Evolutionary conservation across 2,113 vertebrate species (phyloP).

Genomic region (Scophthalmus maximus): DNA sequence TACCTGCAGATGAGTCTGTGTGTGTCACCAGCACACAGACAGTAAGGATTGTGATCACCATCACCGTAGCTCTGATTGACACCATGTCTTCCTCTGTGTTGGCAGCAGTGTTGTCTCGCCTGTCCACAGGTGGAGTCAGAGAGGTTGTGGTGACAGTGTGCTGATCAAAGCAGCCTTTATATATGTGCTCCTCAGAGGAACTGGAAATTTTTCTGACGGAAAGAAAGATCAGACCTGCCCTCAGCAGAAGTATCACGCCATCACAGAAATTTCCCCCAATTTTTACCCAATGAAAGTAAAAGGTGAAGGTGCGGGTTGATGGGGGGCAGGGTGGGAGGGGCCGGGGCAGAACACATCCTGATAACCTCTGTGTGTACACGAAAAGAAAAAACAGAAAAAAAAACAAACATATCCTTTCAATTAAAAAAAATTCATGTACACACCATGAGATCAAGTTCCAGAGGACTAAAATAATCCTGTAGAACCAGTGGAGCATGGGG

Average conservation of each 20-base stretch:
- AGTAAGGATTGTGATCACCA: slow-evolving; percentile 35
- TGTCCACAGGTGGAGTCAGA: slow-evolving; percentile 32
- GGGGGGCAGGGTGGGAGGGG: no score
- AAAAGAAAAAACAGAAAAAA: not conserved
- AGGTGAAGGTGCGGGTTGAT: not conserved
- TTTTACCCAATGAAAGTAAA: slow-evolving; percentile 13
- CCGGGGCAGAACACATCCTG: no score
- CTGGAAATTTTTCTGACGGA: slow-evolving; percentile 8
- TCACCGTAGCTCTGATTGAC: slow-evolving; percentile 41
- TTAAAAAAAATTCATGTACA: no score
- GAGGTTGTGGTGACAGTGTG: slow-evolving; percentile 17
- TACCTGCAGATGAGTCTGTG: slow-evolving; percentile 60
- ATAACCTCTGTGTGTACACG: not conserved
- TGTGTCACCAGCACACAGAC: slow-evolving; percentile 46
- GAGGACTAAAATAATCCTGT: not conserved
- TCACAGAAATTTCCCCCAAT: slow-evolving; percentile 1
- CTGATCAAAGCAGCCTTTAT: slow-evolving; percentile 29
- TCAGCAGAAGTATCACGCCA: not conserved
- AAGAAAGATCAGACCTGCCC: not conserved
- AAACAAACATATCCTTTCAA: not conserved
- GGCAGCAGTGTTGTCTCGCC: slow-evolving; percentile 1
- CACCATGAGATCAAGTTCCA: no score
- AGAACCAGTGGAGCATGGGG: slow-evolving; percentile 7
- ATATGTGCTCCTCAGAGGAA: not conserved
- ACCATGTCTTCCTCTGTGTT: slow-evolving; percentile 58